A percentile compares a stretch with the other conserved stretches of the same genome.
Evolutionary conservation across 2,113 vertebrate genomes (phyloP).

Genomic region (Romanogobio albipinnatus): DNA sequence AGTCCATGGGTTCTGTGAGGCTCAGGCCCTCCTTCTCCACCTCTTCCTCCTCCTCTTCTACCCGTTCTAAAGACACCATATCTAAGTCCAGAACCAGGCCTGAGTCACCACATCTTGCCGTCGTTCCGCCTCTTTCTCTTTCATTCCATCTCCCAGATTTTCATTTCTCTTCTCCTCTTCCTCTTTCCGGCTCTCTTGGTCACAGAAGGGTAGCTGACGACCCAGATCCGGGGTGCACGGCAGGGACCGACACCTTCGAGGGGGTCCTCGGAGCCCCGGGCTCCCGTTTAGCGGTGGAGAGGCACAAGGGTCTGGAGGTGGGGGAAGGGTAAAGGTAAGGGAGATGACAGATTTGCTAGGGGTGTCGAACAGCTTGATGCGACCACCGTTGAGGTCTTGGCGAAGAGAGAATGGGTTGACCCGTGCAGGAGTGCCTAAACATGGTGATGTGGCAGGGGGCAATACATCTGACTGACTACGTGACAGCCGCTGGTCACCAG

Average conservation of each 20-base stretch:
- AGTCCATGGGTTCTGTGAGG: conserved; percentile 79
- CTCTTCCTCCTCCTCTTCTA: conserved; percentile 60
- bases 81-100: conserved; percentile 68
- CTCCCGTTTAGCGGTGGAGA: conserved; percentile 62
- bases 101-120: conserved; percentile 34
- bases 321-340: conserved; percentile 82
- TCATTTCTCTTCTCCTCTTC: neutral
- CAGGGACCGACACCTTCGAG: conserved; percentile 84
- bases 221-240: conserved; percentile 85
- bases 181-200: conserved; percentile 37
- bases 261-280: conserved; percentile 50
- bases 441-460: conserved; percentile 67
- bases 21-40: conserved; percentile 44
- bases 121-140: neutral
- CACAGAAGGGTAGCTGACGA: conserved; percentile 49
- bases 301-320: conserved; percentile 67
- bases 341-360: conserved; percentile 90
- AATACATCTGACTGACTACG: conserved; percentile 88
- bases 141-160: neutral
- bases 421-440: conserved; percentile 74
- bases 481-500: conserved; percentile 77
- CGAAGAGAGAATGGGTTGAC: conserved; percentile 93
- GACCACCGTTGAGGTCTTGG: conserved; percentile 89
- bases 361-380: conserved; percentile 90
- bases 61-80: conserved; percentile 70